Conservation (phyloP, 2,797 vertebrate genomes). For the Poeciliopsis presidionis region DNA sequence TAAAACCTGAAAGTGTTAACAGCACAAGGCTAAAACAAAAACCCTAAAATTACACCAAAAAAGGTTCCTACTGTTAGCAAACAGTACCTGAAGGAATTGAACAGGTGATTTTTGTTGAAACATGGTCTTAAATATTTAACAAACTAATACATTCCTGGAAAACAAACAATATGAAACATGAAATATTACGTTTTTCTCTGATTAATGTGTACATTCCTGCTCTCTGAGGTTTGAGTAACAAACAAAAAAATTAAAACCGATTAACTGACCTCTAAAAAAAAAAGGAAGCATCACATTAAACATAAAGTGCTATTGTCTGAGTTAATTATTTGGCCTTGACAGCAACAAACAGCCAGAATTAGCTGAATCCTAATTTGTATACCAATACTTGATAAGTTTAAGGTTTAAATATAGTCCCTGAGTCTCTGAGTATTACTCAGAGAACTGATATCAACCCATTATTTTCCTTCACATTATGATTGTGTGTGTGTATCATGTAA, state of each 20-base stretch:
- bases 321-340: conserved; percentile 49
- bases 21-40: conserved; percentile 39
- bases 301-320: conserved; percentile 72
- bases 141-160: conserved; percentile 6
- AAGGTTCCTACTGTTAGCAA: conserved; percentile 12
- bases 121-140: conserved; percentile 31
- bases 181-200: conserved; percentile 25
- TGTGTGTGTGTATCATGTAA: conserved; percentile 45
- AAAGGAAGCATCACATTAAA: conserved; percentile 48
- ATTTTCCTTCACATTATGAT: conserved; percentile 34
- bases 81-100: conserved; percentile 33
- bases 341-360: conserved; percentile 30
- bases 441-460: conserved; percentile 29
- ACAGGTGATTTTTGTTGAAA: conserved; percentile 25
- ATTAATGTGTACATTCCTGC: conserved; percentile 20
- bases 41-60: conserved; percentile 12
- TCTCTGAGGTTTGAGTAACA: conserved; percentile 29
- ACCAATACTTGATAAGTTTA: conserved; percentile 30
- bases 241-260: conserved; percentile 31
- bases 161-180: conserved; percentile 5
- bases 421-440: conserved; percentile 22
- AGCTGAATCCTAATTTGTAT: conserved; percentile 38
- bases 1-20: conserved; percentile 51
- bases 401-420: conserved; percentile 34
- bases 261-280: conserved; percentile 36